These are phyloP conservation scores for Zootermopsis nevadensis DNA, from an alignment of 2,888 invertebrate species.

Conservation along the genomic window DNA sequence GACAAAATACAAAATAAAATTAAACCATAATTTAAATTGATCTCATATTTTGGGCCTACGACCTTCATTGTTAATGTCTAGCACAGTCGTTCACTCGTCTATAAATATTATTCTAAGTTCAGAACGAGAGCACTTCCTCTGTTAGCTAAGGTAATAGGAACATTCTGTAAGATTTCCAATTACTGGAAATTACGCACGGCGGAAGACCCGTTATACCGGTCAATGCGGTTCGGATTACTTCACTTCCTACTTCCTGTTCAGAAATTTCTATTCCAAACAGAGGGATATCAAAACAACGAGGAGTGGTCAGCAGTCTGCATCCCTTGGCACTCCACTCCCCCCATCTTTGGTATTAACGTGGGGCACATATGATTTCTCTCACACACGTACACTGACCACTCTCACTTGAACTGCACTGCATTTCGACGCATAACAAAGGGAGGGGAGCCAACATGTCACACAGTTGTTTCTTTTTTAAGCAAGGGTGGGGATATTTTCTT, in stretches of 20 bases:
- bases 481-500: neutral
- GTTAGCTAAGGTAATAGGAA: too few relatives aligned
- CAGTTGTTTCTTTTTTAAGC: neutral
- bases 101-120: too few relatives aligned
- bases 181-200: neutral
- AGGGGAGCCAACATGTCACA: constrained; percentile 3
- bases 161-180: neutral
- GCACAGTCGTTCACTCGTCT: too few relatives aligned
- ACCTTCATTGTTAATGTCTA: too few relatives aligned
- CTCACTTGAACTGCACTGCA: constrained; percentile 8
- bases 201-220: neutral
- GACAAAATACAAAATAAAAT: too few relatives aligned
- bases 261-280: neutral
- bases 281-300: neutral
- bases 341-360: neutral
- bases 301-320: neutral
- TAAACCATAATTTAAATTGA: too few relatives aligned
- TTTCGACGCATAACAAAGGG: neutral
- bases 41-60: too few relatives aligned
- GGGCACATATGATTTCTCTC: neutral
- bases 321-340: neutral
- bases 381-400: neutral
- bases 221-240: neutral
- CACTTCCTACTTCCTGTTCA: constrained; percentile 8
- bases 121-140: too few relatives aligned